Evolutionary conservation across 1,140 invertebrate species (phyloP).

Genomic region (Macrocentrus cingulum): DNA sequence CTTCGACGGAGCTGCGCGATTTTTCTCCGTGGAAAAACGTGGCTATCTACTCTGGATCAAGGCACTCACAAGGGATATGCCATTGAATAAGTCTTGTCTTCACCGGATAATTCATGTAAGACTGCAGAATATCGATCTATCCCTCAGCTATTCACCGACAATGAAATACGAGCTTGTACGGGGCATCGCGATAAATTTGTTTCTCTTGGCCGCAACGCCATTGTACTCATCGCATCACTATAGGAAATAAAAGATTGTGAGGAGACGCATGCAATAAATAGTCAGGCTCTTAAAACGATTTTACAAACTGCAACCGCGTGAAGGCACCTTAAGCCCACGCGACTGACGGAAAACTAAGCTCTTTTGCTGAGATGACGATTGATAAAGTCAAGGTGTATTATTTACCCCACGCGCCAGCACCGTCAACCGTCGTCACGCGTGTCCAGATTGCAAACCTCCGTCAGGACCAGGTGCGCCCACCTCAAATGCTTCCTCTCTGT

Average conservation of each 20-base stretch:
- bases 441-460: too few species aligned
- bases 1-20: not conserved
- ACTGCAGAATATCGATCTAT: constrained; percentile 21
- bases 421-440: too few species aligned
- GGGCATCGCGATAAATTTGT: constrained; percentile 24
- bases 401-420: too few species aligned
- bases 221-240: too few species aligned
- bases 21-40: constrained; percentile 14
- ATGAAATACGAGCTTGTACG: constrained; percentile 23
- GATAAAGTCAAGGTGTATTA: too few species aligned
- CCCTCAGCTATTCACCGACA: constrained; percentile 11
- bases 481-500: too few species aligned
- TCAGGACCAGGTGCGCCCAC: too few species aligned
- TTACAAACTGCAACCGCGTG: constrained; percentile 14
- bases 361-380: too few species aligned
- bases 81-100: constrained; percentile 11
- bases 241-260: too few species aligned
- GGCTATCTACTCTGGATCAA: constrained; percentile 3
- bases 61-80: constrained; percentile 4
- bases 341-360: not conserved
- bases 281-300: constrained; percentile 10
- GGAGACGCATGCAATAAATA: constrained; percentile 2
- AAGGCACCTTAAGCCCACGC: constrained; percentile 32
- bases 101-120: not conserved
- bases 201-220: not conserved